Conservation (phyloP, 2,797 vertebrate species). For the Danio albolineatus region DNA sequence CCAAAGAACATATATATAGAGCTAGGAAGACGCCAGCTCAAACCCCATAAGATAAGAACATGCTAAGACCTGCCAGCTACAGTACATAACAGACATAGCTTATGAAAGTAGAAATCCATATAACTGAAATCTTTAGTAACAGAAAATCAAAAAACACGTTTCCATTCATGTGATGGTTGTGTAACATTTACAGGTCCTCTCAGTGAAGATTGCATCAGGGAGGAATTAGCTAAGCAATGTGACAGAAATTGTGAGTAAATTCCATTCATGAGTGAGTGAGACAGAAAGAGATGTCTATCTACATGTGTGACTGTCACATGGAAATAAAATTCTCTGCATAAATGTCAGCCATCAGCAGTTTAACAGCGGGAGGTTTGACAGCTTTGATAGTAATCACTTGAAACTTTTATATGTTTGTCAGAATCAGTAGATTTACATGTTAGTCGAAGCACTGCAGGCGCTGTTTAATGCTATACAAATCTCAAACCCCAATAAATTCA, state of each 20-base stretch:
- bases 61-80: slow-evolving; percentile 67
- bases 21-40: slow-evolving; percentile 61
- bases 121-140: background rate
- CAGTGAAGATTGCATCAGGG: background rate
- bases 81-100: slow-evolving; percentile 30
- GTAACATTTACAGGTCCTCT: background rate
- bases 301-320: slow-evolving; percentile 55
- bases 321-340: slow-evolving; percentile 21
- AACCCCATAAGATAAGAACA: slow-evolving; percentile 69
- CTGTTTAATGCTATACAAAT: background rate
- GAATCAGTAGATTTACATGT: background rate
- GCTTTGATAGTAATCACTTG: background rate
- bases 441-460: slow-evolving; percentile 1
- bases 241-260: slow-evolving; percentile 2
- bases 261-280: slow-evolving; percentile 29
- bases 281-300: slow-evolving; percentile 39
- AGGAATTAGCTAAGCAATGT: background rate
- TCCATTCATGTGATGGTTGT: background rate
- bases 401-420: background rate
- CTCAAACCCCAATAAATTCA: background rate
- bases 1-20: slow-evolving; percentile 39
- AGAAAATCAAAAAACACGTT: background rate
- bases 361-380: background rate
- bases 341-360: slow-evolving; percentile 6
- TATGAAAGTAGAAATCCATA: background rate